Conservation (phyloP, 2,797 vertebrate species). For the Bovichtus variegatus region DNA sequence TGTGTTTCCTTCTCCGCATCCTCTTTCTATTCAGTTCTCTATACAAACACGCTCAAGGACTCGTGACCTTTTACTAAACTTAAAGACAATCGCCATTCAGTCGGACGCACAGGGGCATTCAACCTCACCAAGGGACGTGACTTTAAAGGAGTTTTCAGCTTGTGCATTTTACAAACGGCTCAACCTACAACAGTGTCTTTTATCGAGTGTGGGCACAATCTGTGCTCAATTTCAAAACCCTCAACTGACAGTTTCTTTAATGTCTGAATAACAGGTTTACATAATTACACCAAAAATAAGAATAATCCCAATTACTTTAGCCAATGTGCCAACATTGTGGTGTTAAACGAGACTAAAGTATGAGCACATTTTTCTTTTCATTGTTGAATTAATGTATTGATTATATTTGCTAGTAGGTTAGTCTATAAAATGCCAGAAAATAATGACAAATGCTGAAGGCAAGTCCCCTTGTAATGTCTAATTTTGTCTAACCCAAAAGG, state of each 20-base stretch:
- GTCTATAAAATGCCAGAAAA: neutral
- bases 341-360: too few relatives aligned
- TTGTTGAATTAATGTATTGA: too few relatives aligned
- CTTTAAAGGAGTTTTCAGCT: constrained; percentile 26
- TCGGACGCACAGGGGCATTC: constrained; percentile 12
- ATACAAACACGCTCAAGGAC: constrained; percentile 57
- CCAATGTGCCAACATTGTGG: too few relatives aligned
- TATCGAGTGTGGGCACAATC: neutral
- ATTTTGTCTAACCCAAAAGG: too few relatives aligned
- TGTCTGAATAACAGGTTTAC: neutral
- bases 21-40: constrained; percentile 48
- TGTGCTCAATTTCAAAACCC: neutral
- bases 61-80: constrained; percentile 51
- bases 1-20: constrained; percentile 69
- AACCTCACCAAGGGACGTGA: constrained; percentile 18
- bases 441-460: neutral
- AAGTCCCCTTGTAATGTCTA: too few relatives aligned
- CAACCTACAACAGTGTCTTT: neutral
- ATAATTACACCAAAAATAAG: neutral
- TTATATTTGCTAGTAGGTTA: too few relatives aligned
- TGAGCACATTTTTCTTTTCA: too few relatives aligned
- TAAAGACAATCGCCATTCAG: constrained; percentile 73
- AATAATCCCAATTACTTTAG: neutral
- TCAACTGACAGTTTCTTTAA: neutral
- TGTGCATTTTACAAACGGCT: neutral